Base-by-base conservation (phyloP, 1,140 invertebrate genomes). In the Drosophila bifasciata region DNA sequence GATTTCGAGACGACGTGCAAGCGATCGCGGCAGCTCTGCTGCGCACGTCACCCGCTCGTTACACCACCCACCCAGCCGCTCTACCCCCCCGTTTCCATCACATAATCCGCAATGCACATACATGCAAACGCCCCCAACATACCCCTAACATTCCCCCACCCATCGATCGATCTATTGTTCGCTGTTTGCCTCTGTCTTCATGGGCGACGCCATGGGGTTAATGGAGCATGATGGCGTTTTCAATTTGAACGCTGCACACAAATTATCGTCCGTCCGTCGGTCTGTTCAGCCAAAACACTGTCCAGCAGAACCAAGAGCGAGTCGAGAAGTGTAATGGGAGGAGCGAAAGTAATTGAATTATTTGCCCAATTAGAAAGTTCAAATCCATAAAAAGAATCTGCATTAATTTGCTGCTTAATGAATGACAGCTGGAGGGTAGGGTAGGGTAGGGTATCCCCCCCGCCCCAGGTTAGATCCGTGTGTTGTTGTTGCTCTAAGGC, bases 201-300 rank as follows among this genome's bases (percentile, higher is more conserved):
- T n/a, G 23, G 39, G 48, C 23, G 39, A 44, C 23, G 55, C 57
- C 76, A 64, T 49, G 45, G 72, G 80, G 80, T 84, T 84, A 84
- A 79, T 84, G 76, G 76, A 84, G 76, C 80, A 84, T 70, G 72
- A 78, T 79, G 76, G 76, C 66, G 59, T 63, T 74, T 74, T 71
- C 64, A 83, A 84, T 84, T 83, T 66, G 76, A 79, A 67, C 50
- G 75, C 21, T 73, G 43, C n/a, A n/a, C 39, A 60, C 41, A 79
- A 79, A 61, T 74, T 79, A 79, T 79, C 60, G 61, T 28, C 57
- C 45, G 56, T 63, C 44, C n/a, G n/a, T n/a, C n/a, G n/a, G n/a
- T n/a, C n/a, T n/a, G 25, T 36, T 59, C 52, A 25, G 68, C n/a
- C 56, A 51, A 19, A 63, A 25, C 19, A 9, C 28, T 32, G 28